Evolutionary conservation across 2,797 vertebrate species (phyloP).

Genomic region (Euphonia xanthogaster): DNA sequence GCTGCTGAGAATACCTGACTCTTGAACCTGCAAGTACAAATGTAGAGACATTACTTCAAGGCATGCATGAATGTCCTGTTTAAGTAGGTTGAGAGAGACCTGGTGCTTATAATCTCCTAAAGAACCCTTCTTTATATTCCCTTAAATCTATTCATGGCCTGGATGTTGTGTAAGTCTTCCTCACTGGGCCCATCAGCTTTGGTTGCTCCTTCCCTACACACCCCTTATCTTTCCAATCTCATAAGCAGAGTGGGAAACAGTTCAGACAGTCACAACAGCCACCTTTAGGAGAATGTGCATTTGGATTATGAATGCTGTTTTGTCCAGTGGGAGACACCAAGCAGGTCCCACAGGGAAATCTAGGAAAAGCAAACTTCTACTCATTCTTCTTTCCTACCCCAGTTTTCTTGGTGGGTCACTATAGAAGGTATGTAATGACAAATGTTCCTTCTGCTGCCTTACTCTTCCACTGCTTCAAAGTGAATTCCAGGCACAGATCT

Average conservation of each 20-base stretch:
- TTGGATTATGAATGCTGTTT: background rate
- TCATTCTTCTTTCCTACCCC: background rate
- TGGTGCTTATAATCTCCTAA: background rate
- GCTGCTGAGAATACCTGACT: background rate
- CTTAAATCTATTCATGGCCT: background rate
- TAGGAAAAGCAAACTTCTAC: background rate
- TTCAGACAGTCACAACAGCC: background rate
- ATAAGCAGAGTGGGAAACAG: background rate
- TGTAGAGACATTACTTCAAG: background rate
- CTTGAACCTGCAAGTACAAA: background rate
- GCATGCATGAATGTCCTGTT: background rate
- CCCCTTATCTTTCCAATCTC: background rate
- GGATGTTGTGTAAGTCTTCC: background rate
- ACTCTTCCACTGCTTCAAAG: background rate
- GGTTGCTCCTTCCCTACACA: background rate
- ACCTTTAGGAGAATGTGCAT: background rate
- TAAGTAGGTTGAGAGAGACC: background rate
- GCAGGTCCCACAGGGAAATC: background rate
- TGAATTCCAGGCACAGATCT: background rate
- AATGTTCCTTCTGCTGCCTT: background rate
- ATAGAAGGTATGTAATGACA: background rate
- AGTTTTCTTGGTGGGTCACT: background rate
- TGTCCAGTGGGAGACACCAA: background rate
- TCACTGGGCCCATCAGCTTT: background rate
- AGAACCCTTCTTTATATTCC: background rate